A percentile compares a stretch with the other conserved stretches of the same genome.
phyloP scores from a whole-genome alignment of 1,140 invertebrate genomes.

The Probaryconus sp. region DNA sequence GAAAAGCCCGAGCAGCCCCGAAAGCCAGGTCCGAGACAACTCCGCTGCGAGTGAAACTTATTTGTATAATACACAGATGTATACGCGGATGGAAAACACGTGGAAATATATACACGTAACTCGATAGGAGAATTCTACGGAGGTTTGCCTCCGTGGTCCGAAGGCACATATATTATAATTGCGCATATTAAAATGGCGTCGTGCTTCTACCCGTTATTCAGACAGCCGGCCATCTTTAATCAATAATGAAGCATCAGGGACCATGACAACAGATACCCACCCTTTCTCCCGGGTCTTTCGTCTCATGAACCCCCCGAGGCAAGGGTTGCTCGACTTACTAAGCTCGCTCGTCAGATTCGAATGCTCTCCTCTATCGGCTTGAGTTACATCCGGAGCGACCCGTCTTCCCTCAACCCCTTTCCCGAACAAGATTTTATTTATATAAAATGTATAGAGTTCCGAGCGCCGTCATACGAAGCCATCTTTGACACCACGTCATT shows the following conservation, averaged over 20 bases:
- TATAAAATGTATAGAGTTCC: conserved; percentile 44
- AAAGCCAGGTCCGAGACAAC: conserved; percentile 8
- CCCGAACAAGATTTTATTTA: conserved; percentile 59
- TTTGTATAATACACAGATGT: conserved; percentile 27
- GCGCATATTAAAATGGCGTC: conserved; percentile 78
- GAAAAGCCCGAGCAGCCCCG: conserved; percentile 61
- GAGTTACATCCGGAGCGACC: conserved; percentile 66
- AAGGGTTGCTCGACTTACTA: conserved; percentile 70
- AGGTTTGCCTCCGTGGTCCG: conserved; percentile 49
- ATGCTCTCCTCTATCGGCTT: conserved; percentile 62
- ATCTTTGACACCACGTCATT: conserved; percentile 55
- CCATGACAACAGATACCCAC: conserved; percentile 78
- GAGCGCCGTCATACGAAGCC: conserved; percentile 41
- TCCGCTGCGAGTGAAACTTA: conserved; percentile 20
- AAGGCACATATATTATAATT: conserved; percentile 75
- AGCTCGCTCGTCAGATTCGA: conserved; percentile 59
- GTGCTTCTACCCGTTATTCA: conserved; percentile 60
- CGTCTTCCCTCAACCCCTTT: conserved; percentile 43
- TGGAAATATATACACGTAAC: conserved; percentile 24
- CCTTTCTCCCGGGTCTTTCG: conserved; percentile 73
- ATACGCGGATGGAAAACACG: neutral
- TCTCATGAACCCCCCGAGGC: conserved; percentile 66
- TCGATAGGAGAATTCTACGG: conserved; percentile 27
- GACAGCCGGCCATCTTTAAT: conserved; percentile 77
- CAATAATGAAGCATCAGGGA: conserved; percentile 78